Percentiles rank a stretch among this genome's conserved stretches.
These are phyloP conservation scores for Tamias sibiricus DNA, from an alignment of 2,113 vertebrate species.

Conservation along the genomic window DNA sequence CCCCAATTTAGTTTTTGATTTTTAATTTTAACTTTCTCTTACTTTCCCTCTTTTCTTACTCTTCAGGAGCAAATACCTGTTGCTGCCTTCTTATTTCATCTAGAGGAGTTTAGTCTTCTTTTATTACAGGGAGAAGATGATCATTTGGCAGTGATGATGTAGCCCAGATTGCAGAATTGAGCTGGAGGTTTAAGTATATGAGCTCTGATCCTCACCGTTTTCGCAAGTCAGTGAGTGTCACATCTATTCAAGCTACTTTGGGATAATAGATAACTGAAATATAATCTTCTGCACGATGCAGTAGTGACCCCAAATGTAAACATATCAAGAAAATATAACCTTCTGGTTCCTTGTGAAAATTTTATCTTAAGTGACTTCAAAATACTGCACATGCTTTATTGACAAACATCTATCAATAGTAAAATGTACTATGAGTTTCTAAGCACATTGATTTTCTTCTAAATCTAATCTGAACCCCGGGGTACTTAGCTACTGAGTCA, in stretches of 20 bases:
- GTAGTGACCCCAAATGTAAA: not conserved
- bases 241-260: not conserved
- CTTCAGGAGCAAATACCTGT: not conserved
- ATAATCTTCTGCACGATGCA: not conserved
- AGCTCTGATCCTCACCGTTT: not conserved
- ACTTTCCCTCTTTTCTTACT: not conserved
- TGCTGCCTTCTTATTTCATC: not conserved
- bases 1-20: not conserved
- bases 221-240: not conserved
- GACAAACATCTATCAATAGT: not conserved
- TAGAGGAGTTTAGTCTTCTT: conserved; percentile 33
- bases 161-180: not conserved
- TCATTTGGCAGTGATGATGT: not conserved
- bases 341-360: conserved; percentile 7
- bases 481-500: too few relatives aligned
- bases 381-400: not conserved
- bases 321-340: conserved; percentile 22
- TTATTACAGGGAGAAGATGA: conserved; percentile 2
- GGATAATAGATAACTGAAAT: not conserved
- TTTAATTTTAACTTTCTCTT: conserved; percentile 1
- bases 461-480: not conserved
- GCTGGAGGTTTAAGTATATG: not conserved
- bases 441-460: conserved; percentile 43
- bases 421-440: conserved; percentile 12
- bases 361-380: conserved; percentile 30